Percentiles rank a stretch among this genome's conserved stretches.
phyloP scores from a whole-genome alignment of 2,113 vertebrate species.

The Passer montanus region DNA sequence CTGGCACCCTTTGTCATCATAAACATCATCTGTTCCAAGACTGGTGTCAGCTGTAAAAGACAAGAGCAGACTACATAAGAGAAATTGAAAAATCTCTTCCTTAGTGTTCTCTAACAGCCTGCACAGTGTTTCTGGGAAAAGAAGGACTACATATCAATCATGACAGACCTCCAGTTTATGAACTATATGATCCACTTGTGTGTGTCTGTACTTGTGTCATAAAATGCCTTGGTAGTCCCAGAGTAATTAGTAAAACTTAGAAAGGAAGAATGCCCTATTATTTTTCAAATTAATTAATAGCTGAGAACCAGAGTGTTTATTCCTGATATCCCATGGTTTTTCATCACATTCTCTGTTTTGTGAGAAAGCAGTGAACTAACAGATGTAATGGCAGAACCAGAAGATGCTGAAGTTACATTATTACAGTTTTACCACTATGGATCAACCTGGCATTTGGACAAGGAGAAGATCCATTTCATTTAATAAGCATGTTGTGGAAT shows the following conservation, averaged over 20 bases:
- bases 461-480: background rate
- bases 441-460: background rate
- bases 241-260: background rate
- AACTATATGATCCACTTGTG: background rate
- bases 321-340: background rate
- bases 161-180: background rate
- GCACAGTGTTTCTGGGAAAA: background rate
- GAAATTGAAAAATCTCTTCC: background rate
- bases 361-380: background rate
- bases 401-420: background rate
- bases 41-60: constrained; percentile 86
- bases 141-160: background rate
- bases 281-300: background rate
- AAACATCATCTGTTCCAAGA: constrained; percentile 84
- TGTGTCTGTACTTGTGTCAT: background rate
- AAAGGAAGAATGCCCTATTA: background rate
- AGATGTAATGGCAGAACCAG: background rate
- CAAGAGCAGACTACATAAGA: background rate
- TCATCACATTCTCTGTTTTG: background rate
- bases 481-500: background rate
- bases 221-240: background rate
- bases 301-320: background rate
- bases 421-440: background rate
- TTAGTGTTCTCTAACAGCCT: background rate
- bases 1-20: constrained; percentile 94